Conservation (phyloP, 2,113 vertebrate species). For the Cyanistes caeruleus region DNA sequence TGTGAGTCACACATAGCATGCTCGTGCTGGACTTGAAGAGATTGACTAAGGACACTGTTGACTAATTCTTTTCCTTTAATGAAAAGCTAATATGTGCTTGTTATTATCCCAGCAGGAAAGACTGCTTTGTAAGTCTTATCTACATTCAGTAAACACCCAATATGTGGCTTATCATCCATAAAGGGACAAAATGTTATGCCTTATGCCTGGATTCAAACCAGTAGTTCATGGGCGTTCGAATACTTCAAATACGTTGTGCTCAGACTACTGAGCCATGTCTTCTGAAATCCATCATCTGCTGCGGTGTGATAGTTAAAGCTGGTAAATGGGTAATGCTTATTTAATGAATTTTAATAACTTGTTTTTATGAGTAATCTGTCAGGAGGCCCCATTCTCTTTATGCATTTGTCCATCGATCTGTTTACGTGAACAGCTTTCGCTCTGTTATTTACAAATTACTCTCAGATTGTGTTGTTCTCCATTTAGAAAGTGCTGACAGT, state of each 20-base stretch:
- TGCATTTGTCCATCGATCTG: conserved; percentile 3
- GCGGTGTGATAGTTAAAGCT: neutral
- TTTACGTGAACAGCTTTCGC: neutral
- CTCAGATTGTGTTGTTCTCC: neutral
- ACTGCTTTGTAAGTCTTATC: neutral
- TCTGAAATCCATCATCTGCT: neutral
- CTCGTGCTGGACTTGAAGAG: accelerated
- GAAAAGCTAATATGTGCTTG: neutral
- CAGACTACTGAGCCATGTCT: neutral
- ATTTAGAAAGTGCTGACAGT: neutral
- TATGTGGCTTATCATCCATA: neutral
- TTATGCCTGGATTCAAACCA: neutral
- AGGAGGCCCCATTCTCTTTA: neutral
- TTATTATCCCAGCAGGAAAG: neutral
- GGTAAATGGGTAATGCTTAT: conserved; percentile 1
- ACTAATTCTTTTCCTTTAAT: neutral
- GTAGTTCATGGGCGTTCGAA: neutral
- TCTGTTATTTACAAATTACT: conserved; percentile 18
- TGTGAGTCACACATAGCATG: accelerated
- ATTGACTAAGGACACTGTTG: neutral
- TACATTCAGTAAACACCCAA: neutral
- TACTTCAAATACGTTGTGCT: neutral
- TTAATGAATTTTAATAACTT: conserved; percentile 21
- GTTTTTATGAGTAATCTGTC: conserved; percentile 6
- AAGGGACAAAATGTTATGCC: neutral